Evolutionary conservation across 1,140 invertebrate genomes (phyloP), one percentile per base, ranked within the genome.

Genomic region (Calosoma granatense): DNA sequence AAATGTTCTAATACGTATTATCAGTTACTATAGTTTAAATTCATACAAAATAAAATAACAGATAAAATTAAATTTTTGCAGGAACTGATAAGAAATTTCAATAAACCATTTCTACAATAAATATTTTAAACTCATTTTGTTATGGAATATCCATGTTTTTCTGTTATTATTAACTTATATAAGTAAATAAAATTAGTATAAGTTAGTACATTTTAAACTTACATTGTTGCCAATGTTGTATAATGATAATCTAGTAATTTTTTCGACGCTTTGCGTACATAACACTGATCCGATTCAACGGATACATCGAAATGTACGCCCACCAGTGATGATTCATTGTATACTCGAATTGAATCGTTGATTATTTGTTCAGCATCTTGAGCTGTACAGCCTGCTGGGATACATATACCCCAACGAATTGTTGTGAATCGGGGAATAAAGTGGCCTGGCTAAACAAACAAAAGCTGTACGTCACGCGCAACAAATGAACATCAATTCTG

Each of bases 391-490:
- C 76, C 75, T 21, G 73, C 73, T 9, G 82, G 82, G 1, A 82
- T 74, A 60, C 82, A 84, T 1, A 83, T 64, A 1, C 76, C 82
- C 81, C 81, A 84, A 53, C 81, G 72, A 11, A 82, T 74, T 26
- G 74, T 80, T 14, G 80, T 81, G 63, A 78, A 81, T 43, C 78
- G 66, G 0, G 82, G 82, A 0, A 83, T 76, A 26, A 81, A 67
- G 63, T 84, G 82, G n/a, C 81, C 82, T 61, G 80, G 79, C 81
- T 84, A 67, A 12, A 73, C 26, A 36, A 36, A 36, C 26, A 36
- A 36, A 36, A 36, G 26, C 26, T 36, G 26, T 36, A 36, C n/a
- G n/a, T 36, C 26, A 36, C n/a, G n/a, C 6, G n/a, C 26, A 36
- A 9, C 26, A 36, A 6, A n/a, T n/a, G n/a, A n/a, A n/a, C n/a